Base-by-base conservation (phyloP, 2,888 invertebrate species). In the Chrysina gloriosa region DNA sequence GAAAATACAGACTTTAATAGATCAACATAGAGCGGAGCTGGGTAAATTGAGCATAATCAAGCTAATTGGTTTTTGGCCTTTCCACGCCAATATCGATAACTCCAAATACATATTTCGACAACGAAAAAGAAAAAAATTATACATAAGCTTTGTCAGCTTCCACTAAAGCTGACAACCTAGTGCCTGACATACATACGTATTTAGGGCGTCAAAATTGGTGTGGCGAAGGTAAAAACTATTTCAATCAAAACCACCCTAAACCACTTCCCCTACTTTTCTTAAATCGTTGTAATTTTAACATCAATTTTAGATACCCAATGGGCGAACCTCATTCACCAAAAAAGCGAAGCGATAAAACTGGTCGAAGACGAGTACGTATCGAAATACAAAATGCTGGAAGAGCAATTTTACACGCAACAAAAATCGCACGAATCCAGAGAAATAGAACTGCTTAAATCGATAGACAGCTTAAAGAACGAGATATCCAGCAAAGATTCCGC, bases 241-340 rank as follows among this genome's bases (percentile, higher is more conserved):
- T n/a, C n/a, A n/a, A n/a, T n/a, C n/a, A n/a, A n/a, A n/a, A n/a
- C n/a, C n/a, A n/a, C n/a, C n/a, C n/a, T n/a, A n/a, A n/a, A n/a
- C n/a, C n/a, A n/a, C n/a, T n/a, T n/a, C n/a, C n/a, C n/a, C n/a
- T n/a, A n/a, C n/a, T n/a, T n/a, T n/a, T n/a, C n/a, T n/a, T n/a
- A 9, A 50, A 6, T 21, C 11, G 0, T 36, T 1, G 36, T 11
- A 36, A 36, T 4, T 2, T 36, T 2, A 36, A 36, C 9, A 16
- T 31, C 9, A 65, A 78, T 82, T 71, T 34, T 80, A 90, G 89
- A 89, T 73, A 85, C 87, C 2, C 89, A 89, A 80, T 89, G 89
- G 89, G 88, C 88, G 69, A 86, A 86, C 73, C 86, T 89, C 71
- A 87, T 88, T 79, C 82, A 84, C 56, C 89, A 90, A 78, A 89